phyloP scores from a whole-genome alignment of 2,888 invertebrate species.

The Tetramorium bicarinatum region DNA sequence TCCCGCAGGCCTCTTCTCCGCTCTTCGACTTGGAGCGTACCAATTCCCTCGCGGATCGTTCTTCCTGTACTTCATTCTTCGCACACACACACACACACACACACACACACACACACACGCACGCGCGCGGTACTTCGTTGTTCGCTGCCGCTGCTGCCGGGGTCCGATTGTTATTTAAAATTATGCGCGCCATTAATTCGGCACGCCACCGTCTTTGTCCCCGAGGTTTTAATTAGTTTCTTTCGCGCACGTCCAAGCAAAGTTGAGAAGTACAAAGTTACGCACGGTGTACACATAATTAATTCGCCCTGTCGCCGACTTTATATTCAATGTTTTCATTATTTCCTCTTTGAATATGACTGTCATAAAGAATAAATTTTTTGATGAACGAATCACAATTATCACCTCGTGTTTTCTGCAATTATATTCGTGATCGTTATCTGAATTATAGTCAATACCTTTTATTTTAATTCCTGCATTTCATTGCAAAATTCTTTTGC shows the following conservation, averaged over 20 bases:
- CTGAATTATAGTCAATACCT: not conserved
- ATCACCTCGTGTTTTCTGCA: not conserved
- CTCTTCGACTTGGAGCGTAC: constrained; percentile 9
- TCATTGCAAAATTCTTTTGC: not conserved
- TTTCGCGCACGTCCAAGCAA: constrained; percentile 12
- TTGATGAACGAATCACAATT: not conserved
- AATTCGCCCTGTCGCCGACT: constrained; percentile 47
- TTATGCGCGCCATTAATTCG: constrained; percentile 52
- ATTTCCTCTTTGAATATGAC: not conserved
- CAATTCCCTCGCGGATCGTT: constrained; percentile 16
- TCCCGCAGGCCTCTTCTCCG: not conserved
- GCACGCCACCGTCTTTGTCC: constrained; percentile 46
- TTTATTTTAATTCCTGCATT: not conserved
- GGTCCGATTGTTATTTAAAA: constrained; percentile 52
- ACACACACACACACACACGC: no score
- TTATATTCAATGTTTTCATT: constrained; percentile 49
- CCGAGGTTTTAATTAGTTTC: constrained; percentile 53
- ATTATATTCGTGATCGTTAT: not conserved
- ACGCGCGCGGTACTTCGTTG: not conserved
- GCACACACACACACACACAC: not conserved
- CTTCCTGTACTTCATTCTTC: constrained; percentile 40
- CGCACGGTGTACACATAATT: constrained; percentile 35
- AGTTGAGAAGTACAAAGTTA: constrained; percentile 29
- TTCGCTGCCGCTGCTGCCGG: not conserved
- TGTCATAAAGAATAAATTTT: constrained; percentile 2